Evolutionary conservation across 2,888 invertebrate species (phyloP).

Genomic region (Reticulitermes lucifugus): DNA sequence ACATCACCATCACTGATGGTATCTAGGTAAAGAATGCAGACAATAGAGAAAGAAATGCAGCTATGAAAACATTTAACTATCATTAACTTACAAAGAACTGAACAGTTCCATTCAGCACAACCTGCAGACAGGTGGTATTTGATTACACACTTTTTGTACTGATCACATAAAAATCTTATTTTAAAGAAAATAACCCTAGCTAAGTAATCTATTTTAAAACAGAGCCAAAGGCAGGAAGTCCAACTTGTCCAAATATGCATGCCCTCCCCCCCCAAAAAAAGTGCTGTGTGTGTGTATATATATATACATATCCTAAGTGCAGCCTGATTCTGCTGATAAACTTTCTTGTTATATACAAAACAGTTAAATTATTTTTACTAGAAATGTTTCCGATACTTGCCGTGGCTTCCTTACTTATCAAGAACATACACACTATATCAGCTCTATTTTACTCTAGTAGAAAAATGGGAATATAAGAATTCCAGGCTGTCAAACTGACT

Average conservation of each 20-base stretch:
- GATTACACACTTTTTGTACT: not conserved
- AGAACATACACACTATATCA: not conserved
- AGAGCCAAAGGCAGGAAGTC: not conserved
- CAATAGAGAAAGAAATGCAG: no score
- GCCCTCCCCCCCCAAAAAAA: not conserved
- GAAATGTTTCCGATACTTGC: not conserved
- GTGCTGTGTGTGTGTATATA: not conserved
- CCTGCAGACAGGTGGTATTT: not conserved
- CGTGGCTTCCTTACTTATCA: not conserved
- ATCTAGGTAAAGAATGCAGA: not conserved
- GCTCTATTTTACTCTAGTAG: not conserved
- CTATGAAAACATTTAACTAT: not conserved
- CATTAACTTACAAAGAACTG: not conserved
- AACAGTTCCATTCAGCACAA: not conserved
- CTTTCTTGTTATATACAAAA: not conserved
- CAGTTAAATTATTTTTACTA: not conserved
- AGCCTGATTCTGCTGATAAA: not conserved
- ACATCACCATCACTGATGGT: not conserved
- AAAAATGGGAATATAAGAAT: not conserved
- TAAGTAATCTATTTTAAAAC: not conserved
- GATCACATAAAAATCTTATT: not conserved
- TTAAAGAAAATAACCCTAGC: not conserved
- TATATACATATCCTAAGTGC: not conserved
- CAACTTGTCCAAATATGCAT: not conserved
- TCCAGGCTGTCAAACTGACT: not conserved